Conservation (phyloP, 2,113 vertebrate species). For the Sturnira hondurensis region DNA sequence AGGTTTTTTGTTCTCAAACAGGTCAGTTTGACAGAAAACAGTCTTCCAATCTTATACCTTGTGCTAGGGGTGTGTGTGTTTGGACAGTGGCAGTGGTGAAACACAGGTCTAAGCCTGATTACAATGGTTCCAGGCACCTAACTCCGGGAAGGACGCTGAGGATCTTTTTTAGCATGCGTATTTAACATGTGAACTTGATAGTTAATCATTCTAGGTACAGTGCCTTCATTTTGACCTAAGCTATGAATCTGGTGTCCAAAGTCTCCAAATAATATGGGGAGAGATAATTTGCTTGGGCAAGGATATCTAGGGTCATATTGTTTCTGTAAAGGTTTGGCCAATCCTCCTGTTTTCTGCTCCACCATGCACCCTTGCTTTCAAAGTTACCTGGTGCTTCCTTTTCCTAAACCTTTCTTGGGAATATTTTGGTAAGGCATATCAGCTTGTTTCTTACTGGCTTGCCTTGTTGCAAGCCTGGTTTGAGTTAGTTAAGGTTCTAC, state of each 20-base stretch:
- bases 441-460: slow-evolving; percentile 5
- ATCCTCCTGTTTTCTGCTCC: not conserved
- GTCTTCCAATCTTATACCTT: not conserved
- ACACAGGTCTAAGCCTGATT: not conserved
- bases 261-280: not conserved
- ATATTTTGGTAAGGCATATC: not conserved
- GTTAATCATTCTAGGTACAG: not conserved
- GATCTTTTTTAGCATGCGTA: slow-evolving; percentile 23
- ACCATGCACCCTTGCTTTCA: not conserved
- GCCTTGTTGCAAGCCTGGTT: not conserved
- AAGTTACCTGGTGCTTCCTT: not conserved
- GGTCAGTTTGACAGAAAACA: slow-evolving; percentile 7
- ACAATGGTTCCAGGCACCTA: not conserved
- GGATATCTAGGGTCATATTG: not conserved
- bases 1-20: slow-evolving; percentile 26
- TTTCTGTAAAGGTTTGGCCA: not conserved
- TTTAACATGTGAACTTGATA: not conserved
- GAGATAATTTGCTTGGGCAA: not conserved
- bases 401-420: not conserved
- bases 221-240: slow-evolving; percentile 30
- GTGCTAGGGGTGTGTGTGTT: not conserved
- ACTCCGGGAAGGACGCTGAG: not conserved
- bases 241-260: not conserved
- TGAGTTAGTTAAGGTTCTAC: not conserved
- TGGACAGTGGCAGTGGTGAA: not conserved